Base-by-base conservation (phyloP, 2,113 vertebrate genomes). In the Pelobates fuscus region DNA sequence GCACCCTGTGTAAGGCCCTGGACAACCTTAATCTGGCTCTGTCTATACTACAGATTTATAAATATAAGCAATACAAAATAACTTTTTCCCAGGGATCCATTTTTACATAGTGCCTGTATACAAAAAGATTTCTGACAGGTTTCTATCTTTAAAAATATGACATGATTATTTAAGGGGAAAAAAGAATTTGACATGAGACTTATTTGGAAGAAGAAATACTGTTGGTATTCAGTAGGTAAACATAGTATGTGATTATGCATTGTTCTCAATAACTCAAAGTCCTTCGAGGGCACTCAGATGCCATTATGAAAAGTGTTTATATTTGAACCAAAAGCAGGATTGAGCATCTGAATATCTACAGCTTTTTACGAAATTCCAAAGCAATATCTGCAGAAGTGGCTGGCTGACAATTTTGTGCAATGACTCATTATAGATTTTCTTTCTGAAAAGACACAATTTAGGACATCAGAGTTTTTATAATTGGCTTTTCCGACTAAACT, bases 401-500 rank as follows among this genome's bases (percentile, higher is more conserved):
- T 62, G 5, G 27, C 20, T 62, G 60, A 14, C 26, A 62, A 7
- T 32, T 30, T 62, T 20, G 59, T 32, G 18, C 25, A n/a, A 32
- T 20, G 29, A 32, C 26, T 37, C 18, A 37, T 62, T 62, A 37
- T 29, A 62, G 15, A 32, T 30, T 62, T 30, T 37, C 18, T 37
- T 2, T 32, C 29, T 62, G 17, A 27, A 29, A 60, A 7, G 26
- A 8, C 0, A 32, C n/a, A 25, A 25, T 26, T 49, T 66, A 55
- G 18, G 52, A 55, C 52, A 55, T 5, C 4, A n/a, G 52, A 55
- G 7, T 25, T 44, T 65, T 65, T 65, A 41, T 65, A 65, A 66
- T 66, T 66, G 37, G 41, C 23, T 46, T 66, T 46, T 46, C 66
- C 2, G 27, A 55, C 14, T 68, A 68, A 23, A 68, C n/a, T 52